phyloP scores from a whole-genome alignment of 2,113 vertebrate species.

The Silurus asotus region DNA sequence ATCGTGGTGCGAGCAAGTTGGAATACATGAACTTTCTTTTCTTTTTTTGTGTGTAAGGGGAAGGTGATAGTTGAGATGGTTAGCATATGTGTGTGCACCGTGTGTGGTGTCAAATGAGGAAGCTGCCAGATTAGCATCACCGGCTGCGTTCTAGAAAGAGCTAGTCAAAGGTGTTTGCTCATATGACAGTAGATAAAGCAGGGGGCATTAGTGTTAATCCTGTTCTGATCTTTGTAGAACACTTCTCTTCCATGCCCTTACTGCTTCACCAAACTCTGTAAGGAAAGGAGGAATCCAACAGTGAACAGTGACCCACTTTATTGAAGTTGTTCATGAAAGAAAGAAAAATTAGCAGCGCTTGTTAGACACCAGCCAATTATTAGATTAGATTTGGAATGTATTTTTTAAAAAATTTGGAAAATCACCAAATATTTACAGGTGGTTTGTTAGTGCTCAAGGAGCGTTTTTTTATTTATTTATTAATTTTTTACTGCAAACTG shows the following conservation, averaged over 20 bases:
- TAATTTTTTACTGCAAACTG: not conserved
- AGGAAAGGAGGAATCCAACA: not conserved
- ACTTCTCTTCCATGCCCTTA: conserved; percentile 65
- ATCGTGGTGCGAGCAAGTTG: not conserved
- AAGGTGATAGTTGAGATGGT: not conserved
- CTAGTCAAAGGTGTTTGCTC: conserved; percentile 72
- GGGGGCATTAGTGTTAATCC: conserved; percentile 77
- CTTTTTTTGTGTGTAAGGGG: not conserved
- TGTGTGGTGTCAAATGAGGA: conserved; percentile 23
- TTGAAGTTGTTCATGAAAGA: conserved; percentile 31
- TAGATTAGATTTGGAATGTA: not conserved
- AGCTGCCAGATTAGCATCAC: conserved; percentile 51
- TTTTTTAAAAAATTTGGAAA: not conserved
- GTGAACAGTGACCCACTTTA: not conserved
- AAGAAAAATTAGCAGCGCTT: not conserved
- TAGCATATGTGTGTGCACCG: conserved; percentile 21
- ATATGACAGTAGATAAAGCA: conserved; percentile 76
- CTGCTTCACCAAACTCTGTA: not conserved
- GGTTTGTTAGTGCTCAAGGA: not conserved
- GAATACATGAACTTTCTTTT: not conserved
- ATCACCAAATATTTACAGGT: not conserved
- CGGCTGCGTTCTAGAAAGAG: conserved; percentile 55
- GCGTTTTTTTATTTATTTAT: too few relatives aligned
- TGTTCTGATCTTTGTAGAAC: conserved; percentile 75
- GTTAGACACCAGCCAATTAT: not conserved